Percentiles rank a stretch among this genome's conserved stretches.
Evolutionary conservation across 2,888 invertebrate species (phyloP).

Genomic region (Uloborus plumipes): DNA sequence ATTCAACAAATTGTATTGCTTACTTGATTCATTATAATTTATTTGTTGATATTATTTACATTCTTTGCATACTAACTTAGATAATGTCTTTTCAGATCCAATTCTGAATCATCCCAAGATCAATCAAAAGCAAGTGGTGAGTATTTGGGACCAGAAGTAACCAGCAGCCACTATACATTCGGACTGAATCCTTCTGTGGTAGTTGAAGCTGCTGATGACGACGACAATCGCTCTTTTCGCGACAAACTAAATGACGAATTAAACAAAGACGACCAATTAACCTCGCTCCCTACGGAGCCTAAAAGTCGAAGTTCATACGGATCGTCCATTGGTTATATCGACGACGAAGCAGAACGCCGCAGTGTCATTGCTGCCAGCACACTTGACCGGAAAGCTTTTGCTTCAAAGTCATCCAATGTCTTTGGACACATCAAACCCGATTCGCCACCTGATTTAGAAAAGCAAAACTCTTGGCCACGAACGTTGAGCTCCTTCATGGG

Average conservation of each 20-base stretch:
- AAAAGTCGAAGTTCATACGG: constrained; percentile 47
- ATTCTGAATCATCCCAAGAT: constrained; percentile 54
- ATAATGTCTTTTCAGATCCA: constrained; percentile 30
- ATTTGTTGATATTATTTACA: no score
- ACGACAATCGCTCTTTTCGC: constrained; percentile 31
- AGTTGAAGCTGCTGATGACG: constrained; percentile 35
- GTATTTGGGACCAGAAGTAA: constrained; percentile 23
- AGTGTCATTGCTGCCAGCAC: constrained; percentile 38
- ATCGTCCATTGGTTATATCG: constrained; percentile 57
- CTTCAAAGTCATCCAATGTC: constrained; percentile 43
- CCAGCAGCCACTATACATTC: constrained; percentile 50
- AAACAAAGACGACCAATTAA: constrained; percentile 36
- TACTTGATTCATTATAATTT: no score
- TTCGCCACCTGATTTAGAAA: constrained; percentile 56
- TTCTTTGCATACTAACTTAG: neutral
- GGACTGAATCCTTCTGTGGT: constrained; percentile 49
- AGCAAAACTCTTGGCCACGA: constrained; percentile 57
- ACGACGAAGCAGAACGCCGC: constrained; percentile 35
- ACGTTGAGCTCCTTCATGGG: constrained; percentile 57
- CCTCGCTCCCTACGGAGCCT: constrained; percentile 32
- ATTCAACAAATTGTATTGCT: no score
- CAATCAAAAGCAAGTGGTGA: constrained; percentile 27
- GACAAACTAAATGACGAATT: constrained; percentile 34
- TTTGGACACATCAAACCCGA: constrained; percentile 46
- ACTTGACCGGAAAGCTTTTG: constrained; percentile 43